These are phyloP conservation scores for Thunnus thynnus DNA, from an alignment of 2,113 vertebrate species.

Conservation along the genomic window DNA sequence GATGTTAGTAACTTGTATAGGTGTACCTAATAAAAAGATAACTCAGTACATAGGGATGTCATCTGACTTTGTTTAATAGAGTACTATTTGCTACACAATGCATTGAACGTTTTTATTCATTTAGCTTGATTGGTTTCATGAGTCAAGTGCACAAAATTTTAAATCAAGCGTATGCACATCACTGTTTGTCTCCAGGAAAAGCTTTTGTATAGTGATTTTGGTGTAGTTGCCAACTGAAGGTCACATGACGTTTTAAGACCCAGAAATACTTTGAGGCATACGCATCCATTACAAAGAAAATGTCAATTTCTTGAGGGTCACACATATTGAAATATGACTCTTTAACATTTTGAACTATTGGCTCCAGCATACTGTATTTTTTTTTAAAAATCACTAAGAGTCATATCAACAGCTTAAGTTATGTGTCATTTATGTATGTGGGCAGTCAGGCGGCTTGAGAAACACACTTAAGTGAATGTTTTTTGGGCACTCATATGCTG, in stretches of 20 bases:
- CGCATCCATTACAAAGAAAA: too few relatives aligned
- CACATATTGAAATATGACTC: background rate
- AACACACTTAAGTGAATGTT: background rate
- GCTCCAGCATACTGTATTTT: background rate
- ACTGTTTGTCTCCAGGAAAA: constrained; percentile 14
- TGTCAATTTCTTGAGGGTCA: background rate
- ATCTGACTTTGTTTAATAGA: background rate
- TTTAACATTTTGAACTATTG: background rate
- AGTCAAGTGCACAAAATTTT: constrained; percentile 32
- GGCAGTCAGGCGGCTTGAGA: background rate
- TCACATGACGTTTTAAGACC: too few relatives aligned
- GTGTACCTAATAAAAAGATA: background rate
- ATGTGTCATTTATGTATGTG: background rate
- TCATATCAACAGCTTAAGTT: background rate
- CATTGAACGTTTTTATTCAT: constrained; percentile 18
- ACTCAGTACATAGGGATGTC: background rate
- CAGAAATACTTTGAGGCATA: too few relatives aligned
- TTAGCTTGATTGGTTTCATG: constrained; percentile 50
- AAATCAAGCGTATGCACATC: constrained; percentile 54
- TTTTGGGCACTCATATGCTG: background rate
- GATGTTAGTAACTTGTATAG: background rate
- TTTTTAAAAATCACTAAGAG: background rate
- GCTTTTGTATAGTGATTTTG: background rate
- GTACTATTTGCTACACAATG: background rate
- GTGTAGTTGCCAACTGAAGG: background rate